These are phyloP conservation scores for Ardeotis arabs DNA, from an alignment of 2,113 vertebrate species.

Conservation along the genomic window DNA sequence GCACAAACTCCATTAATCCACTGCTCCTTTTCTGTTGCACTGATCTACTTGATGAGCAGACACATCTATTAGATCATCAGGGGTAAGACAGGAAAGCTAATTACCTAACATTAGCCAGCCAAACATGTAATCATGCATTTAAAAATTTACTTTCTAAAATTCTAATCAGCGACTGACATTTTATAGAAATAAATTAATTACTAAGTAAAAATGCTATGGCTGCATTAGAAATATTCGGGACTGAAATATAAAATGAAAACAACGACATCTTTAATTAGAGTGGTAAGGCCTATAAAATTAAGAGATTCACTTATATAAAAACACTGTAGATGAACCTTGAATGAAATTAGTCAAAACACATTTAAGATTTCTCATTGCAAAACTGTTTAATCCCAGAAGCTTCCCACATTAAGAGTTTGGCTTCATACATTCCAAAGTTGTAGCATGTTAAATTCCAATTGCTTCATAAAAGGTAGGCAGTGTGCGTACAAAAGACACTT, in stretches of 20 bases:
- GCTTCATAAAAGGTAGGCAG: constrained; percentile 40
- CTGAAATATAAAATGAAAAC: constrained; percentile 24
- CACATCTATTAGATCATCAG: neutral
- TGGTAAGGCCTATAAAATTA: neutral
- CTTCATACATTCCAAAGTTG: constrained; percentile 22
- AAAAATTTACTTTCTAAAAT: neutral
- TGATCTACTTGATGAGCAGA: neutral
- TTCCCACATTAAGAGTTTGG: constrained; percentile 32
- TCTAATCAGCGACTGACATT: neutral
- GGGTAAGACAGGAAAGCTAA: neutral
- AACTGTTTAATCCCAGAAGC: constrained; percentile 31
- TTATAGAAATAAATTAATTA: neutral
- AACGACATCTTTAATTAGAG: constrained; percentile 13
- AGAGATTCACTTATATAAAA: constrained; percentile 8
- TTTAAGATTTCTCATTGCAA: constrained; percentile 9
- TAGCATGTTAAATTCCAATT: constrained; percentile 17
- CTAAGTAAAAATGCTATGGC: neutral
- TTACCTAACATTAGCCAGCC: neutral
- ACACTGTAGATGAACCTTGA: neutral
- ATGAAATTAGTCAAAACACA: constrained; percentile 53
- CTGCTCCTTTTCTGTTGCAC: neutral
- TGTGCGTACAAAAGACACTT: neutral
- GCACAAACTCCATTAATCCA: neutral
- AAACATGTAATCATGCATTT: neutral
- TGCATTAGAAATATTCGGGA: neutral